A percentile compares a stretch with the other conserved stretches of the same genome.
Evolutionary conservation across 1,140 invertebrate genomes (phyloP).

Genomic region (Paralvinella palmiformis): DNA sequence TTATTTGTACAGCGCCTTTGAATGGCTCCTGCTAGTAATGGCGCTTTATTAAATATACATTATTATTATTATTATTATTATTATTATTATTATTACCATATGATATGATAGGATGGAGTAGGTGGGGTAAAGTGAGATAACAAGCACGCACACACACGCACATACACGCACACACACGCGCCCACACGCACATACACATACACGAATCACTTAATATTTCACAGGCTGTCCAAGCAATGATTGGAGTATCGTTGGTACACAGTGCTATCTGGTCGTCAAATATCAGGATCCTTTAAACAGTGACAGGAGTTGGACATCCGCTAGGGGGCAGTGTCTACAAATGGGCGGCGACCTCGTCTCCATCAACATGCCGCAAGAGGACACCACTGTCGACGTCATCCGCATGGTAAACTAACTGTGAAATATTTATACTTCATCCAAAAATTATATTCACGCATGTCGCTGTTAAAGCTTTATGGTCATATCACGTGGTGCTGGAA

Average conservation of each 20-base stretch:
- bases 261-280: background rate
- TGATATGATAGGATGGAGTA: too few relatives aligned
- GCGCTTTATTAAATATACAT: background rate
- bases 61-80: too few relatives aligned
- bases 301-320: background rate
- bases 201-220: background rate
- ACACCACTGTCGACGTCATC: background rate
- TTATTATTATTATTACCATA: too few relatives aligned
- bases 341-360: conserved; percentile 3
- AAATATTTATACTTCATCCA: too few relatives aligned
- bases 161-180: background rate
- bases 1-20: background rate
- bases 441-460: too few relatives aligned
- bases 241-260: background rate
- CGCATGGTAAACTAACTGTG: too few relatives aligned
- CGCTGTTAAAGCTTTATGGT: too few relatives aligned
- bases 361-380: background rate
- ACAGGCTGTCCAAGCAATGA: background rate
- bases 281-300: background rate
- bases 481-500: background rate
- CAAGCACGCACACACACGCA: background rate
- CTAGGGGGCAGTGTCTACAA: background rate
- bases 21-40: background rate
- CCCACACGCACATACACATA: background rate
- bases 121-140: background rate